These are phyloP conservation scores for Campodea augens DNA, from an alignment of 1,140 invertebrate genomes.

Conservation along the genomic window DNA sequence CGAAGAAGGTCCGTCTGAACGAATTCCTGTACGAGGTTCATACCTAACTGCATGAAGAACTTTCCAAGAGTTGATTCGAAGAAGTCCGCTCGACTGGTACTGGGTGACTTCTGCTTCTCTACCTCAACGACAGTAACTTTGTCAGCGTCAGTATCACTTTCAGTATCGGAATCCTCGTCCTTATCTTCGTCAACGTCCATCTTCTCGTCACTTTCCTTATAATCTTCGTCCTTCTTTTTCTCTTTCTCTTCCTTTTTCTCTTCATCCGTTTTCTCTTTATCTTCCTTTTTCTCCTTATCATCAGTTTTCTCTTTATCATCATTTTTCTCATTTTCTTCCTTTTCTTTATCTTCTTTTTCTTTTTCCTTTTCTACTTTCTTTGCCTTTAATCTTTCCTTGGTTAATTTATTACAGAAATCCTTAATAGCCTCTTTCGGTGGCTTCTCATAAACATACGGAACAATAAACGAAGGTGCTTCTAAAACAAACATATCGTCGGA, in stretches of 20 bases:
- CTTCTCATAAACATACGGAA: constrained; percentile 82
- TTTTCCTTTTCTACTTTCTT: constrained; percentile 24
- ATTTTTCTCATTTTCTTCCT: constrained; percentile 4
- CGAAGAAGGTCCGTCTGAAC: constrained; percentile 78
- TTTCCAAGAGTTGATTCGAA: constrained; percentile 68
- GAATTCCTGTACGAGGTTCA: constrained; percentile 77
- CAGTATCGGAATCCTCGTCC: constrained; percentile 8
- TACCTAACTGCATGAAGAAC: constrained; percentile 80
- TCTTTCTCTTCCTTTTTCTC: constrained; percentile 13
- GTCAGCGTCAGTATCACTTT: constrained; percentile 12
- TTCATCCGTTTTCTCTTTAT: constrained; percentile 13
- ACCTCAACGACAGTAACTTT: constrained; percentile 8
- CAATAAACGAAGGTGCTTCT: constrained; percentile 76
- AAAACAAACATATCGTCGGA: constrained; percentile 80
- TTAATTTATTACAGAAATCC: constrained; percentile 46
- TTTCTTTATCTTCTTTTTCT: constrained; percentile 18
- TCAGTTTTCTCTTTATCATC: constrained; percentile 20
- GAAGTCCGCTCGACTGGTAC: constrained; percentile 18
- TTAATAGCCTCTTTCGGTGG: constrained; percentile 55
- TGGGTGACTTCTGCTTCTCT: constrained; percentile 9
- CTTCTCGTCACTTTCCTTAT: constrained; percentile 8
- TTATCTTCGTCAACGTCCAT: constrained; percentile 8
- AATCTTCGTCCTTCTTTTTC: constrained; percentile 13
- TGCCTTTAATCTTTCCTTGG: constrained; percentile 31
- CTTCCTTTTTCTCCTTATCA: constrained; percentile 18